Evolutionary conservation across 1,140 invertebrate genomes (phyloP).

Genomic region (Leguminivora glycinivorella): DNA sequence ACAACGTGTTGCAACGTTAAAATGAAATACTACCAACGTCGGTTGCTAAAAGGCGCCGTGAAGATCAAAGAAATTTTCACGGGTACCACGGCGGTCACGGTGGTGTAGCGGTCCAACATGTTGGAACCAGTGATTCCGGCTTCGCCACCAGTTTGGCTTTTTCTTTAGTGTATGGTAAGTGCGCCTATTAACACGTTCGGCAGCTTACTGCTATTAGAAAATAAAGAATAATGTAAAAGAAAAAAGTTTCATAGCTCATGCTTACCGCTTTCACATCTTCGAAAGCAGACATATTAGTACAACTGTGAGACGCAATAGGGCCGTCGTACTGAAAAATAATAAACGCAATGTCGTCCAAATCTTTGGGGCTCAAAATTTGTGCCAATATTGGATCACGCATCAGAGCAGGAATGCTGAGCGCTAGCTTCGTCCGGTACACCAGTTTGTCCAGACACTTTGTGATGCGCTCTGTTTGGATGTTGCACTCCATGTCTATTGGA

Average conservation of each 20-base stretch:
- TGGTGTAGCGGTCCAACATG: too few relatives aligned
- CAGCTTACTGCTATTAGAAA: too few relatives aligned
- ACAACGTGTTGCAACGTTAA: too few relatives aligned
- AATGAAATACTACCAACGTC: too few relatives aligned
- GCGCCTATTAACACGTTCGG: too few relatives aligned
- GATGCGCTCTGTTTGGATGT: constrained; percentile 15
- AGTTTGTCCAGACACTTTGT: background rate
- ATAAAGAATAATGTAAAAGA: background rate
- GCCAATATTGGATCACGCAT: background rate
- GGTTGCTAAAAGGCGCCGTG: too few relatives aligned
- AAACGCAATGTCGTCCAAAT: background rate
- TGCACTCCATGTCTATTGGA: background rate
- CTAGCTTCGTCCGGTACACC: background rate
- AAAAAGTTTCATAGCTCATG: background rate
- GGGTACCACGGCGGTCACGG: too few relatives aligned
- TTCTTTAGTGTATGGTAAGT: too few relatives aligned
- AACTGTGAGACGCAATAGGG: background rate
- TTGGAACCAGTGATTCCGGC: too few relatives aligned
- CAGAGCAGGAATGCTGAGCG: background rate
- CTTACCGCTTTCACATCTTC: background rate
- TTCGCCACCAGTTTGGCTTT: too few relatives aligned
- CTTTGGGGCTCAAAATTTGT: background rate
- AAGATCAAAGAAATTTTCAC: too few relatives aligned
- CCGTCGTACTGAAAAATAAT: background rate
- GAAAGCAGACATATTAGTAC: background rate